A percentile compares a stretch with the other conserved stretches of the same genome.
Conservation (phyloP, 2,113 vertebrate genomes). For the Suricata suricatta region DNA sequence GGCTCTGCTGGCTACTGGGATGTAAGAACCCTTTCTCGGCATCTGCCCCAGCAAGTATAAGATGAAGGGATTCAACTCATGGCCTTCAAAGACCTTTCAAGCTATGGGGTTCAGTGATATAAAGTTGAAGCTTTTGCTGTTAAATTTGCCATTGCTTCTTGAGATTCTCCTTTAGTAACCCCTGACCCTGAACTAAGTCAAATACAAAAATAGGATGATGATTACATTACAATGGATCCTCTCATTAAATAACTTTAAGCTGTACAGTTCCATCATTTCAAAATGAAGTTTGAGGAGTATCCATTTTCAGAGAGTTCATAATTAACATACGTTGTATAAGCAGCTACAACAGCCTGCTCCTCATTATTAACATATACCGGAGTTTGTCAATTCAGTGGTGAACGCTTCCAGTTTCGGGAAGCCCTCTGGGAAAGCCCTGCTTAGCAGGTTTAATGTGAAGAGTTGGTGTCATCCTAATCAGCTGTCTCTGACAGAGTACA, state of each 20-base stretch:
- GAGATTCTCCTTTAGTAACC: slow-evolving; percentile 21
- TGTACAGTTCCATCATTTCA: background rate
- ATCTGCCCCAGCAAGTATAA: background rate
- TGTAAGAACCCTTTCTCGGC: background rate
- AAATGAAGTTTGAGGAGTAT: background rate
- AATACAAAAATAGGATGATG: background rate
- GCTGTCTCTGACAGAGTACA: slow-evolving; percentile 84
- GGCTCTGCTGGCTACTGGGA: background rate
- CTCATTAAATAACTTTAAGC: background rate
- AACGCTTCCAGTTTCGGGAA: slow-evolving; percentile 64
- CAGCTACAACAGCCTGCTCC: slow-evolving; percentile 27
- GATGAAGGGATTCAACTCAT: background rate
- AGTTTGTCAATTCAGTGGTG: slow-evolving; percentile 73
- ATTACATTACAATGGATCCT: background rate
- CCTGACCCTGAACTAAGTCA: slow-evolving; percentile 27
- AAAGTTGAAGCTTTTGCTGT: background rate
- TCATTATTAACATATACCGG: slow-evolving; percentile 56
- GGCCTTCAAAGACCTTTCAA: background rate
- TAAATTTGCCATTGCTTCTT: slow-evolving; percentile 6
- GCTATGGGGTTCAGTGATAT: background rate
- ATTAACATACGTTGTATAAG: background rate
- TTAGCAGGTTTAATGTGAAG: slow-evolving; percentile 80
- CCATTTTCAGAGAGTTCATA: background rate
- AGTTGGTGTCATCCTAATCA: slow-evolving; percentile 83
- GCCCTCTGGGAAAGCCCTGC: slow-evolving; percentile 73